Evolutionary conservation across 92 coral and sea anemone genomes (phyloP).

Genomic region (Nematostella vectensis): DNA sequence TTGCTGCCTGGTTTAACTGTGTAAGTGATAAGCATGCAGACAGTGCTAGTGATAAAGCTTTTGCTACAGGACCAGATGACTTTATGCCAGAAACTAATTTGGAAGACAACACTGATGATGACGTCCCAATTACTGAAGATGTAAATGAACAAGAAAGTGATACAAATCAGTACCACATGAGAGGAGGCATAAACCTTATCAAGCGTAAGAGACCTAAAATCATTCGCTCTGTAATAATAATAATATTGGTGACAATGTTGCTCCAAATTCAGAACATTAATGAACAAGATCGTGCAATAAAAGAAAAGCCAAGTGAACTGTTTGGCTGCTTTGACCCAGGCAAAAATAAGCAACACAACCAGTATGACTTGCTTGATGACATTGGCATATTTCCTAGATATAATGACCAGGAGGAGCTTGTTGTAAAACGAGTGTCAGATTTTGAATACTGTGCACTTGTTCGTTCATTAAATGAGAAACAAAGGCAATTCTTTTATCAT

Average conservation of each 20-base stretch:
- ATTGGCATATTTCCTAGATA: conserved; percentile 36
- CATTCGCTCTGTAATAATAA: conserved; percentile 44
- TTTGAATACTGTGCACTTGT: conserved; percentile 18
- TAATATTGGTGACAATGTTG: conserved; percentile 17
- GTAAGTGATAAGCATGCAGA: conserved; percentile 19
- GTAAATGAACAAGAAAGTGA: conserved; percentile 26
- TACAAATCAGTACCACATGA: conserved; percentile 23
- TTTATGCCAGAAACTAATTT: conserved; percentile 44
- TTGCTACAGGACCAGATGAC: conserved; percentile 13
- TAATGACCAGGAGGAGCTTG: conserved; percentile 23
- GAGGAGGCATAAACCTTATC: conserved; percentile 51
- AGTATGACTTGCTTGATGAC: conserved; percentile 56
- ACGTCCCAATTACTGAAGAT: conserved; percentile 25
- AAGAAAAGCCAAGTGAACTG: conserved; percentile 35
- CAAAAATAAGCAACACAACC: conserved; percentile 33
- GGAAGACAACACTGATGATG: no score
- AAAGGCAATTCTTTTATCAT: no score
- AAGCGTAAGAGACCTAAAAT: conserved; percentile 38
- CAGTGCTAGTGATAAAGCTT: not conserved
- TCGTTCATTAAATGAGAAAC: conserved; percentile 22
- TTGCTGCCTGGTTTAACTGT: conserved; percentile 62
- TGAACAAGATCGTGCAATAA: conserved; percentile 29
- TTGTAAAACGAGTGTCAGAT: conserved; percentile 20
- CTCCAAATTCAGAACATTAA: conserved; percentile 34
- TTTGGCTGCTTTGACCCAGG: conserved; percentile 65